phyloP scores from a whole-genome alignment of 2,797 vertebrate genomes.

The Spinus olivaceus region DNA sequence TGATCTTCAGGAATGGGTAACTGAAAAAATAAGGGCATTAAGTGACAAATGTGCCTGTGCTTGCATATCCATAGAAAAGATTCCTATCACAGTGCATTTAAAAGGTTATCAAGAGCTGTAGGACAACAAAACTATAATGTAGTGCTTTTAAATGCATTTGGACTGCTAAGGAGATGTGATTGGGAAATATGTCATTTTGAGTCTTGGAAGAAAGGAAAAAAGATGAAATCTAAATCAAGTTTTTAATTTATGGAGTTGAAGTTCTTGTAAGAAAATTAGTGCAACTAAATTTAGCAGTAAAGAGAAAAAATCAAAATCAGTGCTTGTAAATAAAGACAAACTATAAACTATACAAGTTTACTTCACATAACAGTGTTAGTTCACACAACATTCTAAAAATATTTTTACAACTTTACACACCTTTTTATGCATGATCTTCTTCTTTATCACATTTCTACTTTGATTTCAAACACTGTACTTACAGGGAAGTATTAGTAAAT shows the following conservation, averaged over 20 bases:
- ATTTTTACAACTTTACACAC: not conserved
- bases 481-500: not conserved
- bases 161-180: not conserved
- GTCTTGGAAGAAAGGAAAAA: not conserved
- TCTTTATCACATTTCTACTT: not conserved
- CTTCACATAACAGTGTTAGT: accelerated
- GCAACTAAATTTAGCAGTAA: not conserved
- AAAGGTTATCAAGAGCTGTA: not conserved
- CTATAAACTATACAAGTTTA: not conserved
- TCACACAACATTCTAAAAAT: not conserved
- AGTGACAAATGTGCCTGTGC: not conserved
- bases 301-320: not conserved
- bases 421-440: not conserved
- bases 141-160: not conserved
- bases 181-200: not conserved
- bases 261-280: not conserved
- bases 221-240: not conserved
- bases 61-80: not conserved
- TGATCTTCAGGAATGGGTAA: not conserved
- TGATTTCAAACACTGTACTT: not conserved
- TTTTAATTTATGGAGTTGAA: not conserved
- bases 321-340: not conserved
- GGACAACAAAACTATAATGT: not conserved
- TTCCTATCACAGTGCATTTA: not conserved
- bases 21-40: not conserved